Conservation (phyloP, 1,140 invertebrate species). For the Drosophila nebulosa region DNA sequence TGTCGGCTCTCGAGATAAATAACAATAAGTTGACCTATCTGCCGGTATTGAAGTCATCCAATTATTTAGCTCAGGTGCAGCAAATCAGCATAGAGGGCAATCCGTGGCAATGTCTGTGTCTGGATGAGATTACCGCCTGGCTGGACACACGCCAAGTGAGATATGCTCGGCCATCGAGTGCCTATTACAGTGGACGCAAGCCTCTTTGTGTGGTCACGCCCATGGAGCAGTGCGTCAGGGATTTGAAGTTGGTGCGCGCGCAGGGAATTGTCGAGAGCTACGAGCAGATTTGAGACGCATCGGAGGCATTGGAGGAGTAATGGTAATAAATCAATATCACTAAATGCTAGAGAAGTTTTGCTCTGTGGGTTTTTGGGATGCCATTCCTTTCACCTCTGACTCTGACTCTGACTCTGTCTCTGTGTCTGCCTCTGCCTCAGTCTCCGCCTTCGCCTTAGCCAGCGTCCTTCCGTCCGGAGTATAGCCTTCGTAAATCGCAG, state of each 20-base stretch:
- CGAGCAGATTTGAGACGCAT: slow-evolving; percentile 41
- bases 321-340: slow-evolving; percentile 66
- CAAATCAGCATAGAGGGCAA: slow-evolving; percentile 69
- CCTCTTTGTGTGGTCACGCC: slow-evolving; percentile 69
- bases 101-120: slow-evolving; percentile 74
- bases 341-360: slow-evolving; percentile 45
- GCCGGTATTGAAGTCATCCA: slow-evolving; percentile 19
- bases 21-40: slow-evolving; percentile 69
- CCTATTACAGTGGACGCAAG: slow-evolving; percentile 59
- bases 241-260: slow-evolving; percentile 38
- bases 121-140: slow-evolving; percentile 62
- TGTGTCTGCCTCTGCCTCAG: too few relatives aligned
- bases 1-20: slow-evolving; percentile 59
- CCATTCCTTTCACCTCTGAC: not conserved
- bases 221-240: slow-evolving; percentile 50
- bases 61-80: slow-evolving; percentile 30
- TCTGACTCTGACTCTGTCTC: not conserved
- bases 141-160: slow-evolving; percentile 39
- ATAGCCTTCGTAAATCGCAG: slow-evolving; percentile 63
- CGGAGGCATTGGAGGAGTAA: not conserved
- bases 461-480: not conserved
- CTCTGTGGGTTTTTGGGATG: slow-evolving; percentile 30
- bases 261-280: slow-evolving; percentile 56
- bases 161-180: slow-evolving; percentile 46
- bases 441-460: not conserved